Base-by-base conservation (phyloP, 2,797 vertebrate species). In the Carduelis carduelis region DNA sequence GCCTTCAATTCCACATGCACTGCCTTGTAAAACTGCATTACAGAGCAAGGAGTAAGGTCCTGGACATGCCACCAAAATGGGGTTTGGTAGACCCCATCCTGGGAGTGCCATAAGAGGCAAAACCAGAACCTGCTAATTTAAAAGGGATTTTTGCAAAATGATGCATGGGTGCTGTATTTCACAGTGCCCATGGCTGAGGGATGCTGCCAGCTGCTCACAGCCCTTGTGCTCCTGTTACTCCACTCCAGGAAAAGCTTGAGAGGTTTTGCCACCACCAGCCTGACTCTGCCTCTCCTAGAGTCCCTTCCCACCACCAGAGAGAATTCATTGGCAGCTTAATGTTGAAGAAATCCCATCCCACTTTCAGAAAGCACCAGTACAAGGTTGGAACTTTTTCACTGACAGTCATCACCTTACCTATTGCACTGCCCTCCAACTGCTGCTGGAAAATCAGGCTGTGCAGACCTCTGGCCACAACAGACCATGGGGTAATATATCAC, bases 181-280 rank as follows among this genome's bases (percentile, higher is more conserved):
- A 56, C 68, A 53, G 30, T 2, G 12, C 8, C 2, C 7, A 0
- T 2, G 16, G 13, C 0, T 0, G 20, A 50, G 35, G 39, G 68
- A 77, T 61, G 63, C 12, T 47, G 27, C 56, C 53, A 55, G 2
- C 16, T 23, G 43, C 26, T 72, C 30, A 24, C 28, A 30, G 3
- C 14, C 0, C 0, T n/a, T 4, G 13, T 0, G 1, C 27, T 85
- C 71, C 63, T 2, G 6, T 4, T 83, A 27, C 22, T 71, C 18
- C 1, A 2, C 2, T 8, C 18, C 56, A 28, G 47, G 7, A 86
- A 63, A 63, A 39, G 15, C 50, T 66, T 3, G 2, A 19, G 34
- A 77, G 32, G 35, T 20, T 92, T 66, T 77, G 39, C 35, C 12
- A 44, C 37, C 11, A 9, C 12, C 30, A 28, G 12, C 44, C 56